Percentiles rank a stretch among this genome's conserved stretches.
Evolutionary conservation across 2,797 vertebrate genomes (phyloP).

Genomic region (Amniataba percoides): DNA sequence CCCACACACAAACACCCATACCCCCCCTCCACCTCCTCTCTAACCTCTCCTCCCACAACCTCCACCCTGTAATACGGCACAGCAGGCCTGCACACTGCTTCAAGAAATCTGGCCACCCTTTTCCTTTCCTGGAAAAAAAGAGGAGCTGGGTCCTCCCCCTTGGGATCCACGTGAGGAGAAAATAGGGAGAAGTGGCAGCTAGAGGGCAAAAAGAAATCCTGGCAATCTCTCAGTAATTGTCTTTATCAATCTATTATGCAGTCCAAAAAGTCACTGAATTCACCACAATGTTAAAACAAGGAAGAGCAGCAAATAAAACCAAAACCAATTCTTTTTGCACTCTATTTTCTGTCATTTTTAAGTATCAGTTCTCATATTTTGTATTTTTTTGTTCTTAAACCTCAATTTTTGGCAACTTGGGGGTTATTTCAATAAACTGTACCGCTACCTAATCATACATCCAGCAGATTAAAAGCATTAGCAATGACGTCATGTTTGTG

Average conservation of each 20-base stretch:
- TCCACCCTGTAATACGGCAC: constrained; percentile 41
- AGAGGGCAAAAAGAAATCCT: constrained; percentile 29
- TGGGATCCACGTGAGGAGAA: constrained; percentile 4
- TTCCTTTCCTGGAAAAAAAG: constrained; percentile 52
- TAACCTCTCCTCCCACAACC: constrained; percentile 36
- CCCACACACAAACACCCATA: too few relatives aligned
- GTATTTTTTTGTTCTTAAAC: neutral
- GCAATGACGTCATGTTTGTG: too few relatives aligned
- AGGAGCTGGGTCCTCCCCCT: constrained; percentile 1
- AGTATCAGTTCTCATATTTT: neutral
- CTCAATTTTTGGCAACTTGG: too few relatives aligned
- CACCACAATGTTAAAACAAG: neutral
- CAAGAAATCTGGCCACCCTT: constrained; percentile 39
- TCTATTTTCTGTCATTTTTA: too few relatives aligned
- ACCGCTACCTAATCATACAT: too few relatives aligned
- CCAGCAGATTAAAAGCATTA: too few relatives aligned
- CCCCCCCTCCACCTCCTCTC: neutral
- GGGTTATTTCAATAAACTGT: too few relatives aligned
- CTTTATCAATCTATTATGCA: neutral
- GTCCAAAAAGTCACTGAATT: constrained; percentile 1
- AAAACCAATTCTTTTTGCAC: too few relatives aligned
- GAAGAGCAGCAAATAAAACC: neutral
- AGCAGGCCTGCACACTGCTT: constrained; percentile 44
- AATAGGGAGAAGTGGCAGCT: constrained; percentile 10
- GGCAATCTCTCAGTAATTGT: constrained; percentile 3